Percentiles rank a stretch among this genome's conserved stretches.
phyloP scores from a whole-genome alignment of 2,797 vertebrate species.

The Oryzias sinensis region DNA sequence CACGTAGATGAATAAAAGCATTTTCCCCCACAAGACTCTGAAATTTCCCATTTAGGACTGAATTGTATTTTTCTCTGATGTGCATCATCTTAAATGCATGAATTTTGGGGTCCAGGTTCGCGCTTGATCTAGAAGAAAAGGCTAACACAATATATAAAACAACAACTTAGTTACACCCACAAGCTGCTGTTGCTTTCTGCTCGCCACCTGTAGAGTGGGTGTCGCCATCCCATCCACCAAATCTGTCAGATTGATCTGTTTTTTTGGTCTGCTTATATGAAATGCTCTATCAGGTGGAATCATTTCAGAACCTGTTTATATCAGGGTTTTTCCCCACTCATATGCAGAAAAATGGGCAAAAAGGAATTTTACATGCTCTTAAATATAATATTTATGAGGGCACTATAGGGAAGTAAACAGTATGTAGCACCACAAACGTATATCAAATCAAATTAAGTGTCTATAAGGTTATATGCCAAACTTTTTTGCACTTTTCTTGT shows the following conservation, averaged over 20 bases:
- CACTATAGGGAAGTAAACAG: no score
- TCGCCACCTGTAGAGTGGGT: constrained; percentile 73
- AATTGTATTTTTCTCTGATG: no score
- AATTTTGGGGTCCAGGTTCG: no score
- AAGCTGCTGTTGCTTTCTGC: constrained; percentile 67
- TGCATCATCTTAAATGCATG: constrained; percentile 20
- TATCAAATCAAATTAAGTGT: no score
- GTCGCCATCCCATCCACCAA: constrained; percentile 64
- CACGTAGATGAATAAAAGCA: no score
- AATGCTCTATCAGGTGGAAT: constrained; percentile 47
- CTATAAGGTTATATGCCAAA: no score
- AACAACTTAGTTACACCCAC: constrained; percentile 66
- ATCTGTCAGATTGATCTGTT: constrained; percentile 64
- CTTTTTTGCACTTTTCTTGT: no score
- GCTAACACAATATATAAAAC: constrained; percentile 36
- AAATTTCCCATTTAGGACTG: neutral
- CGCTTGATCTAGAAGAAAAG: constrained; percentile 20
- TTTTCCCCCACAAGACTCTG: neutral
- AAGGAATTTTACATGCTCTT: no score
- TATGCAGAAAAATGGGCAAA: no score
- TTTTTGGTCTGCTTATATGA: constrained; percentile 28
- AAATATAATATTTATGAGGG: no score
- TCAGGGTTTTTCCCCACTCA: constrained; percentile 29
- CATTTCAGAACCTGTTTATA: constrained; percentile 28
- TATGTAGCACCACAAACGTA: no score